Evolutionary conservation across 2,888 invertebrate species (phyloP).

Genomic region (Cataglyphis altisquamis): DNA sequence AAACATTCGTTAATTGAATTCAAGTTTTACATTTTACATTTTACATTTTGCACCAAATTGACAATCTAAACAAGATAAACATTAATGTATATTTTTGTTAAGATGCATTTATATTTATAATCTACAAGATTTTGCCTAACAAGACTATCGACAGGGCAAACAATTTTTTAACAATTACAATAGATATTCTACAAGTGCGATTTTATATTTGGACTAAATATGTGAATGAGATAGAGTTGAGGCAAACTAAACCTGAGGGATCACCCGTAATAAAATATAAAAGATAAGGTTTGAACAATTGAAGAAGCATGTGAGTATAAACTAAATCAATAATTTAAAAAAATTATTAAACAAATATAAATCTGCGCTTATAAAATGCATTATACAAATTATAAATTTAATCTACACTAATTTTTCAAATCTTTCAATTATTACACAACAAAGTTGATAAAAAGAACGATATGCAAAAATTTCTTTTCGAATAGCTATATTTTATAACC

Average conservation of each 20-base stretch:
- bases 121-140: background rate
- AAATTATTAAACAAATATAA: conserved; percentile 1
- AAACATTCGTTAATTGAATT: background rate
- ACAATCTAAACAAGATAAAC: background rate
- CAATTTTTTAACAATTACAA: background rate
- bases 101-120: background rate
- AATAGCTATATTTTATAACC: background rate
- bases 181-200: background rate
- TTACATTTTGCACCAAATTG: background rate
- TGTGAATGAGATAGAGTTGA: background rate
- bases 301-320: too few relatives aligned
- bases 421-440: background rate
- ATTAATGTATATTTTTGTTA: background rate
- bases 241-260: background rate
- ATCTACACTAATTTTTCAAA: background rate
- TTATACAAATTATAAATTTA: background rate
- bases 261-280: background rate
- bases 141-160: background rate
- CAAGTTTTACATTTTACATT: background rate
- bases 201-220: conserved; percentile 9
- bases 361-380: background rate
- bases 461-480: background rate
- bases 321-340: background rate
- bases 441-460: background rate
- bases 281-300: background rate